Conservation (phyloP, 2,888 invertebrate species). For the Amiota mariae region DNA sequence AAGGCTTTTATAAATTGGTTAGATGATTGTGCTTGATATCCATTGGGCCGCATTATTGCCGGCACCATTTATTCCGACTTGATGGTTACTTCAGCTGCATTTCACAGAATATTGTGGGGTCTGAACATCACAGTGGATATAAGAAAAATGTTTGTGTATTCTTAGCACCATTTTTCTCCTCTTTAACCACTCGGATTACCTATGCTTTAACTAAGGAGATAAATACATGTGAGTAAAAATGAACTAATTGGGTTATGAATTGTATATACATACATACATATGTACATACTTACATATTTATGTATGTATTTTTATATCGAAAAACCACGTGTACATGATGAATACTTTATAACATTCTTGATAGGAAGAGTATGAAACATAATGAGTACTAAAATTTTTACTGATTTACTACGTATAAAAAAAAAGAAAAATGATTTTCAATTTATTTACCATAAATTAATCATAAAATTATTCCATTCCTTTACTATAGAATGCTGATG, state of each 20-base stretch:
- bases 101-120: conserved; percentile 88
- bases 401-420: conserved; percentile 36
- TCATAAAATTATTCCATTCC: conserved; percentile 11
- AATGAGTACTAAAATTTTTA: conserved; percentile 52
- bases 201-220: conserved; percentile 95
- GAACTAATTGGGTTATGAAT: conserved; percentile 26
- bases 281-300: too few species aligned
- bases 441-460: neutral
- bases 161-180: conserved; percentile 95
- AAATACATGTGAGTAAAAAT: conserved; percentile 81
- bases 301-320: conserved; percentile 33
- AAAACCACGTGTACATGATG: conserved; percentile 53
- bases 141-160: conserved; percentile 97
- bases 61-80: conserved; percentile 95
- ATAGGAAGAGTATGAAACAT: conserved; percentile 69
- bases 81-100: conserved; percentile 94
- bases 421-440: too few species aligned
- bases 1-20: conserved; percentile 99
- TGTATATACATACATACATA: too few species aligned
- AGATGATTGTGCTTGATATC: conserved; percentile 98
- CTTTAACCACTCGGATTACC: conserved; percentile 94
- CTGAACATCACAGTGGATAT: conserved; percentile 94
- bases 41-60: conserved; percentile 96
- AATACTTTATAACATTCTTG: conserved; percentile 53
- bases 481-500: conserved; percentile 82